Percentiles rank a stretch among this genome's conserved stretches.
Conservation (phyloP, 2,888 invertebrate species). For the Thereva unica region DNA sequence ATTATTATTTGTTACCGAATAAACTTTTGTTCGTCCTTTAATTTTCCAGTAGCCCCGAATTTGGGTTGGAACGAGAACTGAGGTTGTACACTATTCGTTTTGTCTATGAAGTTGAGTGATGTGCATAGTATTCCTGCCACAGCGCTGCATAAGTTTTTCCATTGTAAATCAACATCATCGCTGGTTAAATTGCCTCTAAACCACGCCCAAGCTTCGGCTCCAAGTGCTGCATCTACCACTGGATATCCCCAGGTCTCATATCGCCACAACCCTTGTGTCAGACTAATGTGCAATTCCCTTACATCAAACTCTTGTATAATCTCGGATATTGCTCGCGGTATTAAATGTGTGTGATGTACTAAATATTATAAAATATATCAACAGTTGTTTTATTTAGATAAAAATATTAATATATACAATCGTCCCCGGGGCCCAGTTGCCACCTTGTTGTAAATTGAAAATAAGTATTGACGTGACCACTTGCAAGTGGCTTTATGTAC, state of each 20-base stretch:
- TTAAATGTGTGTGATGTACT: constrained; percentile 84
- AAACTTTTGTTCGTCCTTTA: background rate
- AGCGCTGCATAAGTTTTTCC: constrained; percentile 87
- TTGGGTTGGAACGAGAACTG: constrained; percentile 78
- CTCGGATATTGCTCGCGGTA: constrained; percentile 88
- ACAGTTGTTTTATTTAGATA: background rate
- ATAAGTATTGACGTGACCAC: constrained; percentile 83
- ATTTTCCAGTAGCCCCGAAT: constrained; percentile 45
- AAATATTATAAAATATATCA: constrained; percentile 22
- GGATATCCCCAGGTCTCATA: constrained; percentile 95
- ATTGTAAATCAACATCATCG: constrained; percentile 71
- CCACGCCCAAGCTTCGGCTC: constrained; percentile 94
- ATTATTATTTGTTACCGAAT: constrained; percentile 1
- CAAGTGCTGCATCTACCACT: constrained; percentile 84
- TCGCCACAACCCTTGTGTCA: constrained; percentile 94
- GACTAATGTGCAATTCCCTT: constrained; percentile 85
- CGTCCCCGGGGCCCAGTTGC: constrained; percentile 63
- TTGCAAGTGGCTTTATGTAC: constrained; percentile 80
- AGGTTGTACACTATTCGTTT: constrained; percentile 81
- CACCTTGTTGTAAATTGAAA: constrained; percentile 90
- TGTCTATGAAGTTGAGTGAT: constrained; percentile 91
- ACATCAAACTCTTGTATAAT: constrained; percentile 82
- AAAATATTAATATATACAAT: constrained; percentile 63
- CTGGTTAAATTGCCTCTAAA: constrained; percentile 66
- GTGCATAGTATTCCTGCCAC: constrained; percentile 95